Evolutionary conservation across 2,113 vertebrate species (phyloP).

Genomic region (Saccopteryx leptura): DNA sequence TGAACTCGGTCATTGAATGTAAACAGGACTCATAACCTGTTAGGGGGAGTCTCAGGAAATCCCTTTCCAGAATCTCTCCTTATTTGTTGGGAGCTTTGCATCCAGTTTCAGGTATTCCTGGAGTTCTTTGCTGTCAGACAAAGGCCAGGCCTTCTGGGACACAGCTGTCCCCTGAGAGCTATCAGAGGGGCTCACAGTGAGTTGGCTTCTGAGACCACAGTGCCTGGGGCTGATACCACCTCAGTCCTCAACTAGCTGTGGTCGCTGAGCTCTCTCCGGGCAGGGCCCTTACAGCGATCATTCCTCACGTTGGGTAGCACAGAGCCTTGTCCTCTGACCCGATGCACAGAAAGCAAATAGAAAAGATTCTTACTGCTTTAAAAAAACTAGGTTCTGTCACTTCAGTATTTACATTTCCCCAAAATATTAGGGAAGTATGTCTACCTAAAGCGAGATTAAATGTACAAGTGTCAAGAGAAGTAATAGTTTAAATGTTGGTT

Average conservation of each 20-base stretch:
- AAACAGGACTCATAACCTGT: neutral
- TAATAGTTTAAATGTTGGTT: neutral
- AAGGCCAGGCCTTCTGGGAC: neutral
- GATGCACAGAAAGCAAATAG: neutral
- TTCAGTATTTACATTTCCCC: neutral
- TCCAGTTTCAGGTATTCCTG: neutral
- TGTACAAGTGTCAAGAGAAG: neutral
- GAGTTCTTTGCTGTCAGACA: neutral
- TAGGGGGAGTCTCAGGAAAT: neutral
- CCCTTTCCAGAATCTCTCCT: neutral
- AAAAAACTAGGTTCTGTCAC: neutral
- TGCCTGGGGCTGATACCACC: neutral
- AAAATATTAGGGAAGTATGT: neutral
- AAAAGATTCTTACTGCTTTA: neutral
- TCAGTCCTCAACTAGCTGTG: too few species aligned
- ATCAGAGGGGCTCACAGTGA: neutral
- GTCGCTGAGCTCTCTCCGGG: neutral
- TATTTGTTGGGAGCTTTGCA: neutral
- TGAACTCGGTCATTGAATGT: neutral
- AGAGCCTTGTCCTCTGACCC: neutral
- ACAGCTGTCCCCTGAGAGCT: accelerated
- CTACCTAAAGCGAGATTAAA: neutral
- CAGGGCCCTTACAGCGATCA: accelerated
- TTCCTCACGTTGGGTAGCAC: neutral
- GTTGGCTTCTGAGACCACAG: neutral